phyloP scores from a whole-genome alignment of 2,888 invertebrate genomes.

The Cataglyphis livida region DNA sequence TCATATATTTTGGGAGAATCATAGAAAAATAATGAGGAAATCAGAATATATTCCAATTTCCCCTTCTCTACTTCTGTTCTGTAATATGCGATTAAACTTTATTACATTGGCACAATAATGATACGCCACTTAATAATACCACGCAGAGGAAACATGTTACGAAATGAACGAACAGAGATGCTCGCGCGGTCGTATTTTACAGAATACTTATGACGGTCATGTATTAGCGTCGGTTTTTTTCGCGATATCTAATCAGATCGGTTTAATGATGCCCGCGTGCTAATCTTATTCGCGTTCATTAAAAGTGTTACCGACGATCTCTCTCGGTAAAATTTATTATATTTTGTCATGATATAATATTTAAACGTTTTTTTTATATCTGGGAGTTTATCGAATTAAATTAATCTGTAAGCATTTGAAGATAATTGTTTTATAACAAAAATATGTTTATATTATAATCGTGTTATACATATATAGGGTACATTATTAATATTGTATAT shows the following conservation, averaged over 20 bases:
- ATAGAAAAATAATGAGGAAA: neutral
- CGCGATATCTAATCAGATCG: conserved; percentile 71
- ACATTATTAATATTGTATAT: neutral
- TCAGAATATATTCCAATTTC: neutral
- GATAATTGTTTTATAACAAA: neutral
- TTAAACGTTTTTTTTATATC: neutral
- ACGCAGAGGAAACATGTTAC: conserved; percentile 27
- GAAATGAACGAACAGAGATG: conserved; percentile 16
- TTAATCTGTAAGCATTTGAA: neutral
- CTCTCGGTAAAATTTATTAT: neutral
- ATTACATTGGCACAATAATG: conserved; percentile 20
- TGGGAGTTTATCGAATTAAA: neutral
- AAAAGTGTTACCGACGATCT: neutral
- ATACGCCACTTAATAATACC: conserved; percentile 14
- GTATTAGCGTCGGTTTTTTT: conserved; percentile 44
- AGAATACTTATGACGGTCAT: conserved; percentile 50
- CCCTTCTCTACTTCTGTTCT: neutral
- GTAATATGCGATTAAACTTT: neutral
- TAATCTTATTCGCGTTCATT: conserved; percentile 55
- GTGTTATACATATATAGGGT: neutral
- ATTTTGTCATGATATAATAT: neutral
- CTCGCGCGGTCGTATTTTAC: conserved; percentile 39
- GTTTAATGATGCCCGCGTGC: conserved; percentile 54
- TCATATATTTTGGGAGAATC: neutral
- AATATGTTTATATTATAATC: neutral